phyloP scores from a whole-genome alignment of 1,140 invertebrate species.

The Drosophila sturtevanti region DNA sequence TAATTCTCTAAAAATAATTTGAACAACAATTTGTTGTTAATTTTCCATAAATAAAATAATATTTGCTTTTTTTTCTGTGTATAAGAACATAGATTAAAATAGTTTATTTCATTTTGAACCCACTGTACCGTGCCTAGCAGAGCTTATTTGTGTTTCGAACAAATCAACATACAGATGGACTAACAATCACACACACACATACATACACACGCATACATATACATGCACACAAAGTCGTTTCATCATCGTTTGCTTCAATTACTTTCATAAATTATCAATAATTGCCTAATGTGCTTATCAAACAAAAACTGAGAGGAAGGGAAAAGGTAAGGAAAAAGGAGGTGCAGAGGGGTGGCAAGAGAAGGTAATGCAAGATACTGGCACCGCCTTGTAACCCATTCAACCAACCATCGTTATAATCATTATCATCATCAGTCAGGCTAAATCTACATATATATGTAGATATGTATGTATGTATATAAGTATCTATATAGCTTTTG shows the following conservation, averaged over 20 bases:
- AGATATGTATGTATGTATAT: not conserved
- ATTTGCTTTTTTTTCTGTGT: no score
- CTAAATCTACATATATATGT: not conserved
- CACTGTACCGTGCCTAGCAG: slow-evolving; percentile 21
- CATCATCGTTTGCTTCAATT: slow-evolving; percentile 50
- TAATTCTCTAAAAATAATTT: not conserved
- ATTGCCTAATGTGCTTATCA: slow-evolving; percentile 67
- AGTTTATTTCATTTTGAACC: not conserved
- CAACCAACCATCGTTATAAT: not conserved
- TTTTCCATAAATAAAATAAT: no score
- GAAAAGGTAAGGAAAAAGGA: no score
- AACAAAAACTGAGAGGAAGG: not conserved
- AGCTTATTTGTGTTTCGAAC: slow-evolving; percentile 58
- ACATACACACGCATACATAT: no score
- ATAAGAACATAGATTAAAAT: no score
- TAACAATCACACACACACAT: slow-evolving; percentile 23
- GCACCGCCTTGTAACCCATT: not conserved
- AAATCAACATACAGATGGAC: slow-evolving; percentile 15
- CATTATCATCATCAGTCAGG: not conserved
- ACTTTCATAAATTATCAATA: slow-evolving; percentile 76
- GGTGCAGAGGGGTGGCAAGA: not conserved
- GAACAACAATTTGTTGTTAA: no score
- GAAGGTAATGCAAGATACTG: slow-evolving; percentile 28
- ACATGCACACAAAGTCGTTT: not conserved
- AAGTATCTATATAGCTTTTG: not conserved